Evolutionary conservation across 2,888 invertebrate genomes (phyloP).

Genomic region (Willowsia nigromaculata): DNA sequence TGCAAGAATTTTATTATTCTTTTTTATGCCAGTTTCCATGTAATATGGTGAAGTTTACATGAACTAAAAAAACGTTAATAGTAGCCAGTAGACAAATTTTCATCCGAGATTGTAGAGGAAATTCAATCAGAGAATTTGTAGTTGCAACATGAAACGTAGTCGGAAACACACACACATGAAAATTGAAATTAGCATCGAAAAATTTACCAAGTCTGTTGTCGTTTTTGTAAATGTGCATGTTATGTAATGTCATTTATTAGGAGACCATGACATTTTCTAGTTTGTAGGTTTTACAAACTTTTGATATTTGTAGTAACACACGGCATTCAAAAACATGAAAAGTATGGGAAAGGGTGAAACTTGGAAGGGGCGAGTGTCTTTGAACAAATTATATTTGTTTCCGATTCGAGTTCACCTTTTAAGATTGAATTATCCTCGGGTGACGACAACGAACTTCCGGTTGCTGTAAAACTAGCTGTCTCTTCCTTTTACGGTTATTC

Average conservation of each 20-base stretch:
- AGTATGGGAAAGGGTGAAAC: neutral
- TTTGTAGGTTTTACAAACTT: too few relatives aligned
- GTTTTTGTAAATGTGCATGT: too few relatives aligned
- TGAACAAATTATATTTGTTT: neutral
- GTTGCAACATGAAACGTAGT: neutral
- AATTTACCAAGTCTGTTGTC: too few relatives aligned
- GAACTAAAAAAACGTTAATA: neutral
- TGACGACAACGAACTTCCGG: neutral
- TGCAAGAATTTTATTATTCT: neutral
- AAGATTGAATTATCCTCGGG: neutral
- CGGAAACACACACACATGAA: too few relatives aligned
- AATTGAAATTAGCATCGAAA: too few relatives aligned
- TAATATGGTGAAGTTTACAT: neutral
- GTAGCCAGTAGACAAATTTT: neutral
- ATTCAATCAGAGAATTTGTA: neutral
- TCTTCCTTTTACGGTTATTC: neutral
- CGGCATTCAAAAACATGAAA: too few relatives aligned
- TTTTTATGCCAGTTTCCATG: neutral
- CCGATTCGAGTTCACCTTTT: neutral
- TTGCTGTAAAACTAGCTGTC: neutral
- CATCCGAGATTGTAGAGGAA: too few relatives aligned
- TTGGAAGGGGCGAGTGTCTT: neutral
- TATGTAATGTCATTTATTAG: neutral
- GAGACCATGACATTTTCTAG: neutral
- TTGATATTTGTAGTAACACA: neutral